Percentiles rank a stretch among this genome's conserved stretches.
Evolutionary conservation across 1,140 invertebrate species (phyloP).

Genomic region (Apocrypta bakeri): DNA sequence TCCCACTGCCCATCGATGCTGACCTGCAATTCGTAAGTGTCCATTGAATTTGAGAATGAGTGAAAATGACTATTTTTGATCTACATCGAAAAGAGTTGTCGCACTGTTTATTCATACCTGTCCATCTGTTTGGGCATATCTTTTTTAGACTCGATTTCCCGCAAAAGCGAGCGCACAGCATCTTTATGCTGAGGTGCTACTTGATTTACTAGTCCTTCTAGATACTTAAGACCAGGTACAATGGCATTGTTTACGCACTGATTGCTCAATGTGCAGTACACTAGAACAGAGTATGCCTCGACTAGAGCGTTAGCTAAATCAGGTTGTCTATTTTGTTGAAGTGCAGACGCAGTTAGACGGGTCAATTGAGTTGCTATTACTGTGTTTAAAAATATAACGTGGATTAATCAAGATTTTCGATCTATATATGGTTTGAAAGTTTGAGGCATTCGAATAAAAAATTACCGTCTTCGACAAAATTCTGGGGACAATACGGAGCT

Average conservation of each 20-base stretch:
- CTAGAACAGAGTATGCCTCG: conserved; percentile 80
- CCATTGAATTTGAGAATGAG: neutral
- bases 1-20: conserved; percentile 63
- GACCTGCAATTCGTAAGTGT: conserved; percentile 57
- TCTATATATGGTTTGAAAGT: neutral
- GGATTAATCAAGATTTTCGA: conserved; percentile 14
- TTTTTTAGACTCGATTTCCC: conserved; percentile 74
- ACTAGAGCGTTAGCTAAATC: conserved; percentile 79
- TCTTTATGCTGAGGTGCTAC: conserved; percentile 73
- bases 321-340: conserved; percentile 76
- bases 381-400: conserved; percentile 65
- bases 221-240: conserved; percentile 74
- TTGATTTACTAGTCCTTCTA: conserved; percentile 74
- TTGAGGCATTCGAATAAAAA: too few species aligned
- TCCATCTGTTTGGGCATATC: conserved; percentile 68
- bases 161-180: conserved; percentile 73
- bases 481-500: conserved; percentile 73
- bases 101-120: conserved; percentile 66
- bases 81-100: neutral
- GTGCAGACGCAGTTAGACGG: conserved; percentile 76
- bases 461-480: conserved; percentile 77
- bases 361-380: conserved; percentile 80
- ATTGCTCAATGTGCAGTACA: conserved; percentile 78
- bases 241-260: conserved; percentile 71
- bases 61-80: neutral